These are phyloP conservation scores for Drosophila bipectinata DNA, from an alignment of 1,140 invertebrate genomes.

Conservation along the genomic window DNA sequence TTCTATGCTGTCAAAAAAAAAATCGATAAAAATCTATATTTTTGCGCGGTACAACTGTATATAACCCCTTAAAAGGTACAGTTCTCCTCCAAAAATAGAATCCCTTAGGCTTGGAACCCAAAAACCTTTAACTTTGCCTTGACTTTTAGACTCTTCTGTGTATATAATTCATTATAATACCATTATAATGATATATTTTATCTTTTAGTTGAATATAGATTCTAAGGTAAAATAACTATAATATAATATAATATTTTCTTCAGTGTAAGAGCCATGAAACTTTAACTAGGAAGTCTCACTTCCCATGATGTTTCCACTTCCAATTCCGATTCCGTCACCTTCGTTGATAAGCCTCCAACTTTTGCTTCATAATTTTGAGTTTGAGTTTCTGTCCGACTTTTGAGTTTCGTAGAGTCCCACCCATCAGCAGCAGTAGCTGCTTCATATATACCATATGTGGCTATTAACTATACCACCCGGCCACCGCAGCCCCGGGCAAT, in stretches of 20 bases:
- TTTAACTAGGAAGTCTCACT: slow-evolving; percentile 54
- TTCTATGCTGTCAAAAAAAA: too few relatives aligned
- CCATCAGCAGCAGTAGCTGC: neutral
- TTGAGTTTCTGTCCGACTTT: neutral
- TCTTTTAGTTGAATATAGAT: too few relatives aligned
- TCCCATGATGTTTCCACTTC: slow-evolving; percentile 13
- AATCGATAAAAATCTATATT: too few relatives aligned
- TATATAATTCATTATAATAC: too few relatives aligned
- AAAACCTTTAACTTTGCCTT: too few relatives aligned
- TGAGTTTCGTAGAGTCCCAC: slow-evolving; percentile 13
- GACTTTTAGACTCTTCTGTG: too few relatives aligned
- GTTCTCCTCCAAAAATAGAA: too few relatives aligned
- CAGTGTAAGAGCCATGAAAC: slow-evolving; percentile 19
- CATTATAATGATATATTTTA: too few relatives aligned
- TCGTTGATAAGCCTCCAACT: slow-evolving; percentile 30
- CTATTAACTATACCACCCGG: neutral
- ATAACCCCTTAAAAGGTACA: too few relatives aligned
- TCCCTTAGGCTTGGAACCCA: too few relatives aligned
- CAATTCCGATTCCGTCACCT: slow-evolving; percentile 35
- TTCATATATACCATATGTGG: slow-evolving; percentile 3
- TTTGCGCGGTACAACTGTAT: too few relatives aligned
- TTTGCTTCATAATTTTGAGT: slow-evolving; percentile 1
- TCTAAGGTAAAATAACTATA: too few relatives aligned
- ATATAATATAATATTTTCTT: neutral
- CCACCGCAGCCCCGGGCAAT: slow-evolving; percentile 36